phyloP scores from a whole-genome alignment of 2,888 invertebrate species.

The Thelaira solivaga region DNA sequence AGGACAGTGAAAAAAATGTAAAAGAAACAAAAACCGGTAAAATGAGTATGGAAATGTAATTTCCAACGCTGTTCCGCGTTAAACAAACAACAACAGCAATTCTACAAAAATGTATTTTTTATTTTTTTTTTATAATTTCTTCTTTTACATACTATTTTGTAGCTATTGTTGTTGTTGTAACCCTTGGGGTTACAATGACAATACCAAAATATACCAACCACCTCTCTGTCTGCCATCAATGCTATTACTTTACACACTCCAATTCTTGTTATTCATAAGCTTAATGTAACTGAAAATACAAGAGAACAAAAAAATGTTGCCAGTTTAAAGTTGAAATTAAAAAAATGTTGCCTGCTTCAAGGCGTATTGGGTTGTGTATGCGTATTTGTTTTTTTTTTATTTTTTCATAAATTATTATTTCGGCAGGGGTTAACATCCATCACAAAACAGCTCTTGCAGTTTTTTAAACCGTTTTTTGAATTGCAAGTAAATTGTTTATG shows the following conservation, averaged over 20 bases:
- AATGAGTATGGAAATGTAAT: conserved; percentile 65
- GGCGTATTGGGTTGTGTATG: too few species aligned
- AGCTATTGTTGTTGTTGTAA: conserved; percentile 28
- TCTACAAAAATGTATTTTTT: conserved; percentile 11
- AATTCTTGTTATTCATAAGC: conserved; percentile 2
- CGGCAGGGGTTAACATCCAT: conserved; percentile 25
- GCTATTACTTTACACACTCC: neutral
- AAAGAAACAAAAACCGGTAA: conserved; percentile 48
- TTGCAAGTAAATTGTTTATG: conserved; percentile 72
- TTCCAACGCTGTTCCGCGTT: conserved; percentile 64
- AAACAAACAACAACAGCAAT: conserved; percentile 36
- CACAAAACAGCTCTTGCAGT: conserved; percentile 16
- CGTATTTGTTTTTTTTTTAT: conserved; percentile 5
- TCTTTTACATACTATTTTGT: conserved; percentile 22
- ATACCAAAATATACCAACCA: conserved; percentile 26
- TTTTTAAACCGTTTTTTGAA: conserved; percentile 37
- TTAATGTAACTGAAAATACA: conserved; percentile 24
- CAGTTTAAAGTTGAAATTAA: conserved; percentile 52
- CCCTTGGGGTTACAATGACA: conserved; percentile 57
- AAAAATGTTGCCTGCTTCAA: conserved; percentile 42
- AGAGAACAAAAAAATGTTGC: neutral
- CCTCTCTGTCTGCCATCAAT: too few species aligned
- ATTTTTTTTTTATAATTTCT: neutral
- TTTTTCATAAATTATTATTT: conserved; percentile 33
- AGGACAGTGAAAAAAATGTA: conserved; percentile 14